Base-by-base conservation (phyloP, 2,113 vertebrate species). In the Dasyornis broadbenti region DNA sequence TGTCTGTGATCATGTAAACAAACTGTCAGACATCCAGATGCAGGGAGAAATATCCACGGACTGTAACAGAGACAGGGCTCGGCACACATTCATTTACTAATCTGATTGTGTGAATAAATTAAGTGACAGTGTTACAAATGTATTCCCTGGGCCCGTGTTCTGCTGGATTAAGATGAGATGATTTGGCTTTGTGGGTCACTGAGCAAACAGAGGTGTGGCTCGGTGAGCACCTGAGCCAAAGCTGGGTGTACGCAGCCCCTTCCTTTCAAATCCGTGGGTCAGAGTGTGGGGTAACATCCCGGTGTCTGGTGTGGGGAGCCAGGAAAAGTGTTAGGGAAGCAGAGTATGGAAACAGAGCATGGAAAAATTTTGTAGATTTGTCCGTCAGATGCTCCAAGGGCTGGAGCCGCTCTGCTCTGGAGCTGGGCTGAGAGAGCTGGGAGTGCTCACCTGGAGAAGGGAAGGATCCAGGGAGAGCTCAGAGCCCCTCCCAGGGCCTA, bases 1-100 rank as follows among this genome's bases (percentile, higher is more conserved):
- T 89, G 71, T 81, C 20, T 9, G 44, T 13, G 86, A 73, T 68
- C 82, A 72, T 96, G 96, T 94, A 97, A 97, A 97, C 97, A 98
- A 95, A 95, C 92, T 90, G 91, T 92, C 96, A 97, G 94, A 95
- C 79, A 90, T 59, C 61, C 92, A 89, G 94, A 89, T 33, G 73
- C 77, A 77, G 21, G 75, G 81, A 84, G 85, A 89, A 96, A 95
- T 92, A 92, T 68, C 97, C 94, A 50, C 2, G 71, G 90, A 69
- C 61, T 66, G 50, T 10, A 50, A 54, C 42, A 69, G 92, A 63
- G 85, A 73, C 15, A 14, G 82, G 94, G 28, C 79, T 94, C 13
- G 13, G 92, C 79, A 68, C 53, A 52, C 19, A 66, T 76, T 93
- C 9, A 26, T 81, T 86, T 71, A 30, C 45, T 64, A 79, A 79